Base-by-base conservation (phyloP, 2,113 vertebrate species). In the Petrocephalus zakoni region DNA sequence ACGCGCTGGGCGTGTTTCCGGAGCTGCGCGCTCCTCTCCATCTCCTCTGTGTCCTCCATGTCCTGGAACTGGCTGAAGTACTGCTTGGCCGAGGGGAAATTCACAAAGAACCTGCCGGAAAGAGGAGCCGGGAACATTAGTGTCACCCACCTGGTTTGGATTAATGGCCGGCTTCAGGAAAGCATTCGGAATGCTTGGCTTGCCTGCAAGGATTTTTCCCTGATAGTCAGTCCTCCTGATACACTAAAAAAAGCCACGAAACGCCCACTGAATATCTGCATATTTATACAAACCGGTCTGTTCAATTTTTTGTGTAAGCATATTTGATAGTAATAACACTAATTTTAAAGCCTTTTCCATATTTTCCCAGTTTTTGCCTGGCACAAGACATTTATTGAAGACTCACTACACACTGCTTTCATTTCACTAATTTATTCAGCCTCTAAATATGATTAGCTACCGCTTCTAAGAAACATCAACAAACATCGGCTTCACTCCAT, bases 31-130 rank as follows among this genome's bases (percentile, higher is more conserved):
- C 94, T 96, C 86, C 94, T 90, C 88, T 96, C 95, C 95, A 96
- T 96, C 92, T 96, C 95, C 68, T 95, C 95, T 0, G 94, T 93
- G 61, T 95, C 95, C 2, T 95, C 94, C 95, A 96, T 93, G 90
- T 95, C 92, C 89, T 93, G 96, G 94, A 99, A 99, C 94, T 99
- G 98, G 94, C 97, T 98, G 95, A 99, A 99, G 94, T 99, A 98
- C 94, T 98, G 97, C 96, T 99, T 99, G 93, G 97, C 98, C 0
- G 97, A 97, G 0, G 98, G 98, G 91, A 98, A 99, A 94, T 98
- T 99, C 93, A 98, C 96, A 47, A 99, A 99, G 95, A 99, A 98
- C 96, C 98, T 99, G 91, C 46, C 2, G 87, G 22, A 19, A 34
- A 22, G 22, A 22, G 42, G n/a, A 82, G 34, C 75, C 9, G 87